A percentile compares a stretch with the other conserved stretches of the same genome.
Conservation (phyloP, 2,797 vertebrate genomes). For the Eospalax fontanierii region DNA sequence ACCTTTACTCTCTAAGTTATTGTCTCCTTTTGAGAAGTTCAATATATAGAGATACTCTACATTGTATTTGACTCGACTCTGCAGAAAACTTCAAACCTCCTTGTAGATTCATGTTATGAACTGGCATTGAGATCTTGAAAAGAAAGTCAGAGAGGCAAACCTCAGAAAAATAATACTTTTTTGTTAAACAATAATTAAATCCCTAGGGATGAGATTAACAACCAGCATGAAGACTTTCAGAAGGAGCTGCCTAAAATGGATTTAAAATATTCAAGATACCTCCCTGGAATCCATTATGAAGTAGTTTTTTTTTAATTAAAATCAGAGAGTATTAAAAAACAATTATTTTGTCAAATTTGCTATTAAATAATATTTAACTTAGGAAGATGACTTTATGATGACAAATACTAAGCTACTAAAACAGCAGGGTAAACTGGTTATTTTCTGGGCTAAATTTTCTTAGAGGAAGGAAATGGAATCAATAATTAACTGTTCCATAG, state of each 20-base stretch:
- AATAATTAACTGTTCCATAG: background rate
- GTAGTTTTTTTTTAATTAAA: conserved; percentile 57
- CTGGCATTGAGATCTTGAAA: background rate
- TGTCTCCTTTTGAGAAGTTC: background rate
- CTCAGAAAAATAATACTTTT: conserved; percentile 55
- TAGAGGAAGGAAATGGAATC: background rate
- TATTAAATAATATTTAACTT: conserved; percentile 53
- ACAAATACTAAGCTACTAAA: background rate
- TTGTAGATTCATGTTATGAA: background rate
- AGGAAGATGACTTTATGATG: background rate
- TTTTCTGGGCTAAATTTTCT: background rate
- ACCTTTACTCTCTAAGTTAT: background rate
- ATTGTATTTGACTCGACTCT: background rate
- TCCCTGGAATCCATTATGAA: conserved; percentile 41
- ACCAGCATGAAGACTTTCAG: conserved; percentile 38
- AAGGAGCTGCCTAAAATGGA: conserved; percentile 63
- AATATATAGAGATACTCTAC: background rate
- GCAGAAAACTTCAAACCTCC: background rate
- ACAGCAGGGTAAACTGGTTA: background rate
- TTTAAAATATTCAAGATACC: conserved; percentile 63
- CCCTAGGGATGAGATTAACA: conserved; percentile 65
- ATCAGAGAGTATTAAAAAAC: background rate
- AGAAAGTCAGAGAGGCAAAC: conserved; percentile 46
- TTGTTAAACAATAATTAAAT: conserved; percentile 73
- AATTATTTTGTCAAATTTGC: conserved; percentile 19